Base-by-base conservation (phyloP, 1,140 invertebrate species). In the Fopius arisanus region DNA sequence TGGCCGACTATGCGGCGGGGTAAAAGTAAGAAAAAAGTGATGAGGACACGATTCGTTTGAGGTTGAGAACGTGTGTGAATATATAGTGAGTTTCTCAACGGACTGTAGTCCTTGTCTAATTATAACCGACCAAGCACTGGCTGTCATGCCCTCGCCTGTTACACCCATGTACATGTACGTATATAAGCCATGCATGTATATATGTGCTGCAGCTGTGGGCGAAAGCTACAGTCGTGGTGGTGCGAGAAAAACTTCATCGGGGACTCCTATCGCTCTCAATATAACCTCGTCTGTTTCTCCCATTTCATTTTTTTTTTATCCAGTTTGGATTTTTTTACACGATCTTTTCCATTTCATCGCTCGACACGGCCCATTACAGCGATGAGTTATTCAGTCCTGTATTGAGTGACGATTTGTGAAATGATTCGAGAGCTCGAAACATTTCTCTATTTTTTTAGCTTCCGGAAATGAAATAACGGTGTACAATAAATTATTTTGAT, bases 81-180 rank as follows among this genome's bases (percentile, higher is more conserved):
- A 63, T 63, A 63, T 63, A 29, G 59, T 63, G 26, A 0, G 28
- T 63, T 63, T 10, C 28, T 31, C 9, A 63, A 29, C 28, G 23
- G 59, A 63, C 41, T 70, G 59, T 59, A 70, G 62, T 31, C 33
- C 51, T 71, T 59, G 51, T 71, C 54, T 71, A 71, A 71, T 71
- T 71, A 68, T 73, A 68, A 73, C 62, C 41, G 43, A n/a, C 40
- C 4, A 43, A 3, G 63, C 40, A 40, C 48, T 51, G 43, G 19
- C 28, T 31, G 16, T 28, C 14, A 51, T 21, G 41, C 23, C 26
- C n/a, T 19, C 26, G 31, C n/a, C 16, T 6, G 31, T 70, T 33
- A 23, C n/a, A 21, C 9, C 67, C 16, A 26, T 48, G 48, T 48
- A n/a, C n/a, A n/a, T n/a, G n/a, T n/a, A n/a, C n/a, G n/a, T n/a